Percentiles rank a stretch among this genome's conserved stretches.
Conservation (phyloP, 2,888 invertebrate genomes). For the Chrysina gloriosa region DNA sequence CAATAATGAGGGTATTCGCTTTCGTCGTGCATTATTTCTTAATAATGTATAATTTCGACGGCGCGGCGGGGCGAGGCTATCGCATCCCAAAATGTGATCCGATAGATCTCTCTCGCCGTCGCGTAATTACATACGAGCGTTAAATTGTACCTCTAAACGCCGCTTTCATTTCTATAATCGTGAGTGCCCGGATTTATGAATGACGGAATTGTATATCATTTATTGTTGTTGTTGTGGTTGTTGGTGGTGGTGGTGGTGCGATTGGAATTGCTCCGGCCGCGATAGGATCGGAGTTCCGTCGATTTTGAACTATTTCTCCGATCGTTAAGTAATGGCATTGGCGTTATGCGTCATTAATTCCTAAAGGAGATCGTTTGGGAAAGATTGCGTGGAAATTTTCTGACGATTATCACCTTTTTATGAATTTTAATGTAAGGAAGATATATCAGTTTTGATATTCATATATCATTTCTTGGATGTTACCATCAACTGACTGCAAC, state of each 20-base stretch:
- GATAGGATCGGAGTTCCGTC: slow-evolving; percentile 3
- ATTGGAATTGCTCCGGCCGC: background rate
- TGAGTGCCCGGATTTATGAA: slow-evolving; percentile 28
- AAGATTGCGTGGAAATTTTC: slow-evolving; percentile 2
- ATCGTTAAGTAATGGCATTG: slow-evolving; percentile 18
- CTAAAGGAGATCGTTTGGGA: background rate
- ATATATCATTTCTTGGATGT: no score
- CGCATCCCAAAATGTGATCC: slow-evolving; percentile 12
- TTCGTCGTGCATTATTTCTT: slow-evolving; percentile 26
- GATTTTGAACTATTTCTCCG: slow-evolving; percentile 1
- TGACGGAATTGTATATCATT: slow-evolving; percentile 19
- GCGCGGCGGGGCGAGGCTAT: background rate
- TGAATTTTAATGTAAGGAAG: background rate
- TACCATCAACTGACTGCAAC: no score
- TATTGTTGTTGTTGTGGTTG: slow-evolving; percentile 18
- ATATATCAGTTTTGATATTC: no score
- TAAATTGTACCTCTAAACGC: slow-evolving; percentile 29
- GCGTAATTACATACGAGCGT: slow-evolving; percentile 15
- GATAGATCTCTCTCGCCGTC: slow-evolving; percentile 4
- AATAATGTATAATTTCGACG: slow-evolving; percentile 29
- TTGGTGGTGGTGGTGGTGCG: background rate
- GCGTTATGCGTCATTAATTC: slow-evolving; percentile 15
- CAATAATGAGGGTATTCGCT: slow-evolving; percentile 20
- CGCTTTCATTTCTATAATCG: slow-evolving; percentile 26
- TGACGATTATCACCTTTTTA: background rate